phyloP scores from a whole-genome alignment of 2,888 invertebrate genomes.

The Diaphora mendica region DNA sequence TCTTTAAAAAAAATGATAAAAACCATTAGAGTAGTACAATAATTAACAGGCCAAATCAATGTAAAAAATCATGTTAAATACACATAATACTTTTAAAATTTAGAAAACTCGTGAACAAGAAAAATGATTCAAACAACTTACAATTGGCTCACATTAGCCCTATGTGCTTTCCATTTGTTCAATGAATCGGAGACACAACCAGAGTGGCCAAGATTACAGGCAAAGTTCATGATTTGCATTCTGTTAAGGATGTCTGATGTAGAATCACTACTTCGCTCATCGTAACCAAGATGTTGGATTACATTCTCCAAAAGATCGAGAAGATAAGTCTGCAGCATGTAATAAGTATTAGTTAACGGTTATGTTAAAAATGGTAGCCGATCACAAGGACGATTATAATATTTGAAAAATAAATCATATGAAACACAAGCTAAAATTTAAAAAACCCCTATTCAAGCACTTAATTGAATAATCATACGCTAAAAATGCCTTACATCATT shows the following conservation, averaged over 20 bases:
- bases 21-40: too few species aligned
- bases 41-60: slow-evolving; percentile 65
- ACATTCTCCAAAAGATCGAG: slow-evolving; percentile 75
- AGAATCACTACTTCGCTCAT: slow-evolving; percentile 73
- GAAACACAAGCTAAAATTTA: too few species aligned
- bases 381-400: too few species aligned
- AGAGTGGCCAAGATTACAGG: slow-evolving; percentile 87
- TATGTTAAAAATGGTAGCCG: not conserved
- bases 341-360: not conserved
- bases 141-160: slow-evolving; percentile 50
- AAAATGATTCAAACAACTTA: slow-evolving; percentile 47
- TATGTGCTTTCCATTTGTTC: slow-evolving; percentile 68
- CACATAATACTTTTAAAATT: too few species aligned
- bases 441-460: too few species aligned
- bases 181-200: slow-evolving; percentile 85
- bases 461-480: too few species aligned
- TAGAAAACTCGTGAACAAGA: not conserved
- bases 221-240: slow-evolving; percentile 86
- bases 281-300: slow-evolving; percentile 83
- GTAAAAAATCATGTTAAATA: too few species aligned
- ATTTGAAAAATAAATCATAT: too few species aligned
- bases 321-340: slow-evolving; percentile 74
- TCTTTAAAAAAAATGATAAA: too few species aligned
- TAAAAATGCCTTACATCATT: too few species aligned
- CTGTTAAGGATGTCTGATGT: slow-evolving; percentile 87